These are phyloP conservation scores for Cherax destructor DNA, from an alignment of 1,140 invertebrate genomes.

Conservation along the genomic window DNA sequence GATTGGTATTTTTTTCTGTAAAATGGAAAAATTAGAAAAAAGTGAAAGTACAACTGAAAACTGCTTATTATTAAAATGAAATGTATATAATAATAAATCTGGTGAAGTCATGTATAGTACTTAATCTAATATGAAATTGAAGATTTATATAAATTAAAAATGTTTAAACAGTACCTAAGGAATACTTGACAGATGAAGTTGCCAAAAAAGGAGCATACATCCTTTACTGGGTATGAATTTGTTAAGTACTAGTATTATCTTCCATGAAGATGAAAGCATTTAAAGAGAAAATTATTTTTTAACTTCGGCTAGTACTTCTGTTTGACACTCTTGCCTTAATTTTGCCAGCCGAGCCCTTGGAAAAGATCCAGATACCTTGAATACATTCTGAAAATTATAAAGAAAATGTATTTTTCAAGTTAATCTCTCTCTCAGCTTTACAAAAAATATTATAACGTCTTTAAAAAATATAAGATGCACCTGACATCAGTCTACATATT, in stretches of 20 bases:
- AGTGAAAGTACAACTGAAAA: background rate
- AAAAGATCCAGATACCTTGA: constrained; percentile 58
- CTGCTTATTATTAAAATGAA: background rate
- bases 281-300: background rate
- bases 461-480: no score
- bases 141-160: background rate
- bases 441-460: no score
- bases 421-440: no score
- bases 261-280: background rate
- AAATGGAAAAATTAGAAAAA: no score
- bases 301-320: constrained; percentile 17
- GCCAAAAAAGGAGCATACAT: background rate
- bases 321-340: constrained; percentile 18
- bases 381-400: constrained; percentile 41
- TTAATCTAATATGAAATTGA: background rate
- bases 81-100: background rate
- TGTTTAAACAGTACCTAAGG: background rate
- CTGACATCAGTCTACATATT: no score
- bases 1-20: no score
- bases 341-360: constrained; percentile 41
- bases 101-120: background rate
- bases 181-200: background rate
- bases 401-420: no score
- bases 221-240: background rate
- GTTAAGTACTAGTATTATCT: background rate